Conservation (phyloP, 2,113 vertebrate species). For the Thryonomys swinderianus region DNA sequence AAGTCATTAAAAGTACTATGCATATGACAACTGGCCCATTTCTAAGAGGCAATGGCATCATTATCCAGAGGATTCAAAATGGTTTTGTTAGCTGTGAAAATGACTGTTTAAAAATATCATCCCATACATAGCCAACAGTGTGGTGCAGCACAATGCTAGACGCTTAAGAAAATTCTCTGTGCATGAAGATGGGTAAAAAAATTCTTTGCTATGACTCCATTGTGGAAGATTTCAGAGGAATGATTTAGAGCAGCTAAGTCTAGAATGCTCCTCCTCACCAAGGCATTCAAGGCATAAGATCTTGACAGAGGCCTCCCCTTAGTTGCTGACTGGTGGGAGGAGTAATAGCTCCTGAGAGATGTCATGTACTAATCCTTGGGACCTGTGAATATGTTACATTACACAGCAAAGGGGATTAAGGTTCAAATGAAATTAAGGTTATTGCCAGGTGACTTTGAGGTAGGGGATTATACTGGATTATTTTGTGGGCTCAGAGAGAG, state of each 20-base stretch:
- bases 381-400: background rate
- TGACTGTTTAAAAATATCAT: background rate
- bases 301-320: background rate
- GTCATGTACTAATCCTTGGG: background rate
- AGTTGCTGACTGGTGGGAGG: background rate
- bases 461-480: background rate
- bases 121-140: background rate
- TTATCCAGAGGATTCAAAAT: background rate
- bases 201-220: background rate
- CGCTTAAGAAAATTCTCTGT: background rate
- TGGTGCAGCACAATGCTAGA: background rate
- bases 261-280: background rate
- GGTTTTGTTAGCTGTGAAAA: background rate
- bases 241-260: background rate
- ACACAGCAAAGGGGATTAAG: background rate
- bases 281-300: background rate
- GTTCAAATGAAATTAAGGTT: background rate
- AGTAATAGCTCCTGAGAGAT: background rate
- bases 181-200: background rate
- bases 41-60: background rate
- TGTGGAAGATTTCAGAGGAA: background rate
- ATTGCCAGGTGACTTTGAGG: background rate
- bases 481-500: background rate
- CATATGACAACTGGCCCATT: background rate
- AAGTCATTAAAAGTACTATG: constrained; percentile 26